Evolutionary conservation across 2,888 invertebrate genomes (phyloP), one percentile per base, ranked within the genome.

Genomic region (Venusia cambrica): DNA sequence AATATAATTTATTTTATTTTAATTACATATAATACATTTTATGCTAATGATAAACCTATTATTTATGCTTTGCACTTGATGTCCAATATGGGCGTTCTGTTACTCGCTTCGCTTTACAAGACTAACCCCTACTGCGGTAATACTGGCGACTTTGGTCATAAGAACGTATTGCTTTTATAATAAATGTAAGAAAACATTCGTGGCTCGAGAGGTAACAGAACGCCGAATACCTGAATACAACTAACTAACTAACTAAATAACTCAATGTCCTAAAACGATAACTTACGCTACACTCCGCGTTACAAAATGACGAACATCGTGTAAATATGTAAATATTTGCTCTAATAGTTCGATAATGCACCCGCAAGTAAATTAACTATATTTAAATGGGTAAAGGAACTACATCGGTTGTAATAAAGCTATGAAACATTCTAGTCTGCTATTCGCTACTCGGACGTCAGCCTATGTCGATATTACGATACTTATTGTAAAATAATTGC

Each of bases 1-100:
- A 42, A 42, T 51, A 46, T 57, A 55, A 53, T 49, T n/a, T n/a
- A n/a, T n/a, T 51, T 41, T 50, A 41, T 41, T 47, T 46, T 51
- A 53, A 51, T 51, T 54, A 48, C 46, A 54, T 52, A 52, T 51
- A 49, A 51, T 55, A 60, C 57, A 57, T 50, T 54, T n/a, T 51
- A 38, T 42, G 41, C 32, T 45, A 50, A 47, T 47, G 47, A 47
- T 50, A 45, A 47, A 45, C 28, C 45, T 45, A 45, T 37, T 41
- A 41, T 42, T n/a, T n/a, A 52, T 52, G 49, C 52, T 51, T 51
- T 51, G 51, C 51, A 51, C 51, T 51, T 45, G 40, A 47, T 47
- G 31, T 41, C 20, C 24, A 38, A 49, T 45, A 44, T 26, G 28
- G 33, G 32, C 38, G 34, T 20, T 42, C 32, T 45, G 42, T 45